Percentiles rank a stretch among this genome's conserved stretches.
Evolutionary conservation across 1,140 invertebrate genomes (phyloP).

Genomic region (Anthonomus grandis): DNA sequence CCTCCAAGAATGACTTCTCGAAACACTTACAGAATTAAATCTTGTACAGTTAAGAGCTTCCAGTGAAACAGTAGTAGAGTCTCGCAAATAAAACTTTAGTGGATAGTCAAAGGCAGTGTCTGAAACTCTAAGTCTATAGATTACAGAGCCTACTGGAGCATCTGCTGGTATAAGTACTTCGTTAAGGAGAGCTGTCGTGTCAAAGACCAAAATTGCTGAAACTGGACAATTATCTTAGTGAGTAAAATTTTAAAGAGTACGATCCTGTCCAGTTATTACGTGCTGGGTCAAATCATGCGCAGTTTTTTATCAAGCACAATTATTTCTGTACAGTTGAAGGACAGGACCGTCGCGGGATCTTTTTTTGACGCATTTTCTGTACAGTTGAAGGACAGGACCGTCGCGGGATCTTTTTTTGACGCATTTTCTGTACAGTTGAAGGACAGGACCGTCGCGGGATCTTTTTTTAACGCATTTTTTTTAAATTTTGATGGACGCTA

Average conservation of each 20-base stretch:
- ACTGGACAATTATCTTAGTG: constrained; percentile 7
- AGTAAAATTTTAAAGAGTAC: too few species aligned
- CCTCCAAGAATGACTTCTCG: background rate
- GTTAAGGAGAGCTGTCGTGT: constrained; percentile 74
- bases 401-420: too few species aligned
- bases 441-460: too few species aligned
- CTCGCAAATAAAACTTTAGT: constrained; percentile 73
- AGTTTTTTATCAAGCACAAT: too few species aligned
- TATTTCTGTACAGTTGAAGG: background rate
- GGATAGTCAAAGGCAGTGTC: constrained; percentile 86
- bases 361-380: too few species aligned
- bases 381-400: too few species aligned
- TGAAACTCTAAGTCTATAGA: constrained; percentile 80
- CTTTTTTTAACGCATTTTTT: too few species aligned
- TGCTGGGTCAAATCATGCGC: too few species aligned
- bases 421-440: too few species aligned
- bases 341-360: too few species aligned
- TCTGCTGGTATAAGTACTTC: constrained; percentile 77
- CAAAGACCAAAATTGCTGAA: constrained; percentile 66
- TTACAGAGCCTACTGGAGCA: constrained; percentile 74
- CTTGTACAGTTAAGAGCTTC: constrained; percentile 76
- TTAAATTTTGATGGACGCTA: too few species aligned
- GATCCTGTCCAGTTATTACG: too few species aligned
- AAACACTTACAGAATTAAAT: constrained; percentile 71
- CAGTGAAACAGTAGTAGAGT: constrained; percentile 62